Evolutionary conservation across 2,888 invertebrate genomes (phyloP).

Genomic region (Nysson spinosus): DNA sequence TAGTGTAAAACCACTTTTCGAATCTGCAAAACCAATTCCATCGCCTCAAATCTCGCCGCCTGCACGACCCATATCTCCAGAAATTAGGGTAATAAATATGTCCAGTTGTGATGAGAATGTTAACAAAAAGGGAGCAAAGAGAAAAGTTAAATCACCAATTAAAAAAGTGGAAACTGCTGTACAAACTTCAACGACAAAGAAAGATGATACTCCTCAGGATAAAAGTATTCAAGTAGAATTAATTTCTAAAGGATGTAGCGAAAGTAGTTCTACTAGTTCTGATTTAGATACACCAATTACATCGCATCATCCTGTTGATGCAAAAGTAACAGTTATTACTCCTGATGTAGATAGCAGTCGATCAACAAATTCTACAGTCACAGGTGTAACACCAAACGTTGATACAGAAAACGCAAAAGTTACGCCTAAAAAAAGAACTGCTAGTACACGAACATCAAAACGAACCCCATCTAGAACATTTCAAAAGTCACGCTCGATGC

Average conservation of each 20-base stretch:
- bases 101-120: conserved; percentile 52
- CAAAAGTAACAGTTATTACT: conserved; percentile 65
- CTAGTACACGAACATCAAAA: conserved; percentile 17
- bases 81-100: conserved; percentile 70
- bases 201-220: conserved; percentile 29
- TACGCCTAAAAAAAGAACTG: conserved; percentile 58
- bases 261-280: neutral
- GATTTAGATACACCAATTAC: conserved; percentile 1
- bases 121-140: conserved; percentile 24
- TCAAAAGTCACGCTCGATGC: conserved; percentile 54
- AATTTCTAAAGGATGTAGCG: conserved; percentile 7
- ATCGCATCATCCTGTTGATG: conserved; percentile 59
- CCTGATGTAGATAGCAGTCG: conserved; percentile 55
- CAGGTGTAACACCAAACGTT: conserved; percentile 64
- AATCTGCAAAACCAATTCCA: conserved; percentile 20
- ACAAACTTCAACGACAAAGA: conserved; percentile 53
- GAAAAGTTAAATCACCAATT: conserved; percentile 21
- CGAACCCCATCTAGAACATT: conserved; percentile 41
- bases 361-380: conserved; percentile 53
- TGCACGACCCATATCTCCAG: conserved; percentile 55
- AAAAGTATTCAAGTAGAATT: conserved; percentile 52
- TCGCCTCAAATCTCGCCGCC: neutral
- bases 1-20: conserved; percentile 65
- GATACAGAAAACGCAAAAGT: conserved; percentile 64
- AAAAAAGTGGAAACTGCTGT: conserved; percentile 63